Evolutionary conservation across 1,140 invertebrate species (phyloP), one percentile per base, ranked within the genome.

Genomic region (Aphis craccivora): DNA sequence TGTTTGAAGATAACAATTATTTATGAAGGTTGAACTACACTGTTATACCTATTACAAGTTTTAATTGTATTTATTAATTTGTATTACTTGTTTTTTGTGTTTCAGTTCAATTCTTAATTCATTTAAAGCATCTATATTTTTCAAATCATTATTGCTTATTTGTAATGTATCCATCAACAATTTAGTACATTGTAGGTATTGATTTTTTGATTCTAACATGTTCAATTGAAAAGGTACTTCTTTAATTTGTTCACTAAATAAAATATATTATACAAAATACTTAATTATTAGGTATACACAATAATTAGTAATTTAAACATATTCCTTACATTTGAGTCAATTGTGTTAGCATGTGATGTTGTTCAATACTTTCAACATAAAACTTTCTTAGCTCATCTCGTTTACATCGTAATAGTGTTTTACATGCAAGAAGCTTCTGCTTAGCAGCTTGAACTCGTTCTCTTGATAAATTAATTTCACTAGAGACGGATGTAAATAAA

Each of bases 331-430:
- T 94, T 89, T 94, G 93, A n/a, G 94, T 84, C n/a, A 94, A 51
- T 30, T 99, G 96, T 94, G 97, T 96, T 37, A 99, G 95, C 94
- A 98, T 97, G 95, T 99, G 97, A 95, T 98, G 98, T 94, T 99
- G 98, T 95, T 99, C 98, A 35, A 99, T 96, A 11, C 98, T 98
- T 95, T 99, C 98, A 2, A 98, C 96, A 98, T 98, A 99, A 90
- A 99, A 96, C 94, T 98, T 97, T 94, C 98, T 97, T 83, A 99
- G 95, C 95, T 99, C 99, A 94, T 99, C 98, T 88, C 98, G 96
- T 94, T 98, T 97, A 95, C 98, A 98, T 94, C 98, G 97, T 83
- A 99, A 95, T 51, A 99, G 95, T 40, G 97, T 97, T 95, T 99
- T 98, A 95, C 98, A 99, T 11, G 98, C 98, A 89, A 97, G 96